These are phyloP conservation scores for Casuarius casuarius DNA, from an alignment of 2,113 vertebrate genomes.

Conservation along the genomic window DNA sequence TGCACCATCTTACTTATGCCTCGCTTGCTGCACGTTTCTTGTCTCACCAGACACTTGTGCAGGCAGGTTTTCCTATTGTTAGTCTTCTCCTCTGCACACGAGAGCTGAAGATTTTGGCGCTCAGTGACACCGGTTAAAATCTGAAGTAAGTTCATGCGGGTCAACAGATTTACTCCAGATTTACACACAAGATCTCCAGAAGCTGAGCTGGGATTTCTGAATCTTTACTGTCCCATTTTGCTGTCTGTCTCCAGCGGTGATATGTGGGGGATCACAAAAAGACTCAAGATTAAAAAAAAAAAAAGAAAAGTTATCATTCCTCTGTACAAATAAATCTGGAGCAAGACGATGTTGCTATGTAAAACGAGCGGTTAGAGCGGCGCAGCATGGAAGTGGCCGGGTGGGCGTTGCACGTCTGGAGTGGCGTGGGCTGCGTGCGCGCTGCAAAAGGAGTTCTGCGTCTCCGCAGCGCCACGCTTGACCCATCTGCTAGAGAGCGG, in stretches of 20 bases:
- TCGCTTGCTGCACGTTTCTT: fast-evolving
- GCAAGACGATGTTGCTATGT: neutral
- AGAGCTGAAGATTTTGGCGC: neutral
- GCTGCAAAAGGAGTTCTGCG: neutral
- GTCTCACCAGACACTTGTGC: neutral
- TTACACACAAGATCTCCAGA: neutral
- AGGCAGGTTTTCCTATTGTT: neutral
- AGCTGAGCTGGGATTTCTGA: neutral
- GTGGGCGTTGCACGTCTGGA: neutral
- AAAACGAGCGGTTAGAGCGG: fast-evolving
- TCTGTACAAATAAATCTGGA: neutral
- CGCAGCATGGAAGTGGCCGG: neutral
- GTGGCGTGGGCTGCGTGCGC: neutral
- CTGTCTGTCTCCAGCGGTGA: neutral
- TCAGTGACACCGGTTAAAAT: neutral
- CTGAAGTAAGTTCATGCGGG: neutral
- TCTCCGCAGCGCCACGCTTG: neutral
- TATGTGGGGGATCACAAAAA: slow-evolving; percentile 6
- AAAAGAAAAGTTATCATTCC: neutral
- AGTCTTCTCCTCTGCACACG: neutral
- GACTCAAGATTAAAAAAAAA: slow-evolving; percentile 3
- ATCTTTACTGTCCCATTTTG: neutral
- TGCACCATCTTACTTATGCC: fast-evolving
- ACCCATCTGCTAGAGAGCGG: slow-evolving; percentile 60
- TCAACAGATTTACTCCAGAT: neutral